Conservation (phyloP, 1,140 invertebrate species). For the Trypoxylus dichotomus region DNA sequence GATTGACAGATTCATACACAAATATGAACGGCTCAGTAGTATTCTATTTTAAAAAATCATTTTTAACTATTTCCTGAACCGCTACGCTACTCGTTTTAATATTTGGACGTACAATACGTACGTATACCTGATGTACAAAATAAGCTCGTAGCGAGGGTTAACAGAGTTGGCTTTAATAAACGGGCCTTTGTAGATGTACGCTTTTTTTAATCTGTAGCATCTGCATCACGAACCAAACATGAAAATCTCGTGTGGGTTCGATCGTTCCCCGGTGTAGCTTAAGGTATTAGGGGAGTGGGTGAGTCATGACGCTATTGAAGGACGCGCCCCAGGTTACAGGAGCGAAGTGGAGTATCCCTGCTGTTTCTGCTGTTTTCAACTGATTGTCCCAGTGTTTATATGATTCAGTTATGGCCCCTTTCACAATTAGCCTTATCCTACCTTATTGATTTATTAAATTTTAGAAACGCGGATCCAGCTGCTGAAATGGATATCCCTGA, state of each 20-base stretch:
- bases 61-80: neutral
- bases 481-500: neutral
- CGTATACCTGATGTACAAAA: neutral
- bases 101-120: neutral
- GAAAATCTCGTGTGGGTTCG: slow-evolving; percentile 38
- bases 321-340: slow-evolving; percentile 35
- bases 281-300: slow-evolving; percentile 43
- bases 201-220: slow-evolving; percentile 37
- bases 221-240: slow-evolving; percentile 33
- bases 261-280: slow-evolving; percentile 40
- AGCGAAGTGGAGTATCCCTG: slow-evolving; percentile 35
- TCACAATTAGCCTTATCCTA: slow-evolving; percentile 40
- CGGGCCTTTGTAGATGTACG: neutral
- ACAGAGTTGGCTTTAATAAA: neutral
- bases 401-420: slow-evolving; percentile 39
- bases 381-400: slow-evolving; percentile 44
- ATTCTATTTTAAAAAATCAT: neutral
- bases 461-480: slow-evolving; percentile 13
- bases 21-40: neutral
- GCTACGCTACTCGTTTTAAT: neutral
- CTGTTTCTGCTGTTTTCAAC: slow-evolving; percentile 43
- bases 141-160: neutral
- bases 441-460: slow-evolving; percentile 41
- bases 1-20: neutral
- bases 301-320: slow-evolving; percentile 34